A percentile compares a stretch with the other conserved stretches of the same genome.
phyloP scores from a whole-genome alignment of 2,888 invertebrate genomes.

The Zygothrica quintamaculata region DNA sequence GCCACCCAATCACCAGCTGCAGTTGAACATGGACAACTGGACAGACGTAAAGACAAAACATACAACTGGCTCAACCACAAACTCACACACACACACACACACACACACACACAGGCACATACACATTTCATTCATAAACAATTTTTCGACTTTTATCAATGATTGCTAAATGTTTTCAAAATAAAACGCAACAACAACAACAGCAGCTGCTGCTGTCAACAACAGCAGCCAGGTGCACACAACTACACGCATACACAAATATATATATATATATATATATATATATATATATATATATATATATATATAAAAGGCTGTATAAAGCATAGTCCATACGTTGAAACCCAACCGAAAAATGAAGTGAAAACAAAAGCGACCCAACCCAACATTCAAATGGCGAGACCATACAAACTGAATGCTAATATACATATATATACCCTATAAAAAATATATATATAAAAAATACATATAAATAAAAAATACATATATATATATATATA shows the following conservation, averaged over 20 bases:
- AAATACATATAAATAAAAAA: background rate
- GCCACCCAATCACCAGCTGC: slow-evolving; percentile 51
- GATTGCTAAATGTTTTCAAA: slow-evolving; percentile 76
- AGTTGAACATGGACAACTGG: slow-evolving; percentile 48
- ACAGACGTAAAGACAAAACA: slow-evolving; percentile 18
- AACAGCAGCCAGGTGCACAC: slow-evolving; percentile 47
- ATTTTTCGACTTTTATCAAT: slow-evolving; percentile 78
- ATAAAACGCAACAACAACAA: slow-evolving; percentile 57
- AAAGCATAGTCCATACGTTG: slow-evolving; percentile 25
- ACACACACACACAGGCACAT: background rate
- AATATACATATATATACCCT: background rate
- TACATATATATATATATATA: background rate
- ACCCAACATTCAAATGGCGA: background rate
- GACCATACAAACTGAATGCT: background rate
- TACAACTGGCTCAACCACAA: slow-evolving; percentile 29
- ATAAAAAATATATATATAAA: background rate
- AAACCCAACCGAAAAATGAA: slow-evolving; percentile 17
- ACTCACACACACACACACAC: slow-evolving; percentile 17
- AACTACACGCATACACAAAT: slow-evolving; percentile 20
- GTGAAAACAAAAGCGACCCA: slow-evolving; percentile 27
- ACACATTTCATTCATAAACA: slow-evolving; percentile 72
- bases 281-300: background rate
- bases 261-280: background rate
- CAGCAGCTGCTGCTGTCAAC: slow-evolving; percentile 55
- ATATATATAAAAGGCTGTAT: slow-evolving; percentile 33